These are phyloP conservation scores for Diglossa brunneiventris DNA, from an alignment of 2,113 vertebrate species.

Conservation along the genomic window DNA sequence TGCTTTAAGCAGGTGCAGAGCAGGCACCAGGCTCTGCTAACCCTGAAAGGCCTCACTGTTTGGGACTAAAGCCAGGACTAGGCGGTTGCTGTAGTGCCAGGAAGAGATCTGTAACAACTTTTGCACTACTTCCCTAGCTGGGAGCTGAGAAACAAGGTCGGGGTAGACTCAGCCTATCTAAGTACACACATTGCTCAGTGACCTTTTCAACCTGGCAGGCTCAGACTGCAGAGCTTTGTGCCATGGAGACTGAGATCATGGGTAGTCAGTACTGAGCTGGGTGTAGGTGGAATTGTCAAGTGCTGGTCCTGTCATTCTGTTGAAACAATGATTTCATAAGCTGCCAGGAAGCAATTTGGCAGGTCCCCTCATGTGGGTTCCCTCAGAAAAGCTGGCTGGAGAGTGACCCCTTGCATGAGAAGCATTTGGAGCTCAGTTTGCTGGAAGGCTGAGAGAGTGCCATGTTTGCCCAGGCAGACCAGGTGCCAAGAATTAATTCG, in stretches of 20 bases:
- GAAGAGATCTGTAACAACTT: not conserved
- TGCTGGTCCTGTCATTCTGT: not conserved
- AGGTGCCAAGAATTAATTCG: constrained; percentile 3
- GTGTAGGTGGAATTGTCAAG: not conserved
- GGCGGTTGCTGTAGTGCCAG: fast-evolving
- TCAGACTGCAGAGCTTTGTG: not conserved
- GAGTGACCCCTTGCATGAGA: not conserved
- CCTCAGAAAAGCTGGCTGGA: not conserved
- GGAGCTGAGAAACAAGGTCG: not conserved
- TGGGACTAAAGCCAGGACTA: not conserved
- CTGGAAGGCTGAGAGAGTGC: not conserved
- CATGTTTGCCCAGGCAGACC: not conserved
- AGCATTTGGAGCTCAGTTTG: not conserved
- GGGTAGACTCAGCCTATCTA: not conserved
- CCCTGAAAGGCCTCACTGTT: not conserved
- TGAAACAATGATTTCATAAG: not conserved
- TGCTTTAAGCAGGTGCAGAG: not conserved
- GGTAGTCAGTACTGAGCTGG: not conserved
- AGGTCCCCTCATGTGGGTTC: not conserved
- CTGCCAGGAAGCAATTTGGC: constrained; percentile 27
- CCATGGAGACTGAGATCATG: not conserved
- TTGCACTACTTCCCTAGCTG: not conserved
- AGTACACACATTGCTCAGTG: not conserved
- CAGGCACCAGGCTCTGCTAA: not conserved
- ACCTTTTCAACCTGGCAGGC: constrained; percentile 12